These are phyloP conservation scores for Muraenolepis orangiensis DNA, from an alignment of 2,797 vertebrate genomes.

Conservation along the genomic window DNA sequence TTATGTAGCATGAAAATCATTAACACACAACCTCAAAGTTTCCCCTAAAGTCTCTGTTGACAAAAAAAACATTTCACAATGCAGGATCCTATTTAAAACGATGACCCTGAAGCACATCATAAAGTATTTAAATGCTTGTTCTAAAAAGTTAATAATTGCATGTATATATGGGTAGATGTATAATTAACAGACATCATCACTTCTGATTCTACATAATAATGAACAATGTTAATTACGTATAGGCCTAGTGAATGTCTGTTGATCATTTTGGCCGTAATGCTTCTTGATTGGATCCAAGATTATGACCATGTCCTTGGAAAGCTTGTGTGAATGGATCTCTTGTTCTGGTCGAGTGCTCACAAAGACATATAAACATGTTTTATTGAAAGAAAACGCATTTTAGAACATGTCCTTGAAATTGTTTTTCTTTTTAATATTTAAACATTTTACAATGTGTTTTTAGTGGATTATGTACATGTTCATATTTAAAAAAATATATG, in stretches of 20 bases:
- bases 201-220: background rate
- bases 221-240: background rate
- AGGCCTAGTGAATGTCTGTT: background rate
- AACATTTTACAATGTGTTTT: background rate
- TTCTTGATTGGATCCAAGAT: background rate
- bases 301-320: background rate
- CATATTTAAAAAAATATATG: background rate
- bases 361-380: background rate
- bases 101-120: background rate
- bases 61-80: background rate
- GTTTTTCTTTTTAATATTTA: background rate
- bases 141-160: background rate
- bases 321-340: slow-evolving; percentile 54
- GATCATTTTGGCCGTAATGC: background rate
- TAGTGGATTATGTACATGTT: background rate
- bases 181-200: background rate
- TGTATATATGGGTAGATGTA: background rate
- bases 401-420: background rate
- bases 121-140: background rate
- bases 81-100: background rate
- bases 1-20: background rate
- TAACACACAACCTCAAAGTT: background rate
- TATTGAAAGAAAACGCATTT: background rate
- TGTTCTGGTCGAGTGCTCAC: slow-evolving; percentile 40
- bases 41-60: background rate